Percentiles rank a stretch among this genome's conserved stretches.
Evolutionary conservation across 2,888 invertebrate species (phyloP).

Genomic region (Blastobasis adustella): DNA sequence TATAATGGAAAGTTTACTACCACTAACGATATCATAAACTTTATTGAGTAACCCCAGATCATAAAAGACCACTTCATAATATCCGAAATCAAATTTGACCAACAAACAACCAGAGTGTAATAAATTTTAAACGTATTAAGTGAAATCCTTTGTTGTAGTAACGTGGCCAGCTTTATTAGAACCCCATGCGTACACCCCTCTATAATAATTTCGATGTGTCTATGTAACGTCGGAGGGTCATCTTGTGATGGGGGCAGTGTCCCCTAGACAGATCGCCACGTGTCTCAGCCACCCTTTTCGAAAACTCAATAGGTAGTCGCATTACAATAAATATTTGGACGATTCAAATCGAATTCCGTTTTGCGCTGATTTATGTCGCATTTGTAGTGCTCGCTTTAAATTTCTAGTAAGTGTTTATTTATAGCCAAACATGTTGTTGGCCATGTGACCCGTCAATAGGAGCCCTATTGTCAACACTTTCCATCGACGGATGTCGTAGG

Average conservation of each 20-base stretch:
- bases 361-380: constrained; percentile 30
- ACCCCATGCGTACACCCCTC: not conserved
- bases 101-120: constrained; percentile 46
- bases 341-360: constrained; percentile 38
- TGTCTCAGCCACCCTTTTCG: constrained; percentile 55
- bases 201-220: too few relatives aligned
- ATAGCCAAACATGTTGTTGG: too few relatives aligned
- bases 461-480: too few relatives aligned
- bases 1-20: constrained; percentile 41
- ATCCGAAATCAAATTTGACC: constrained; percentile 52
- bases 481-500: too few relatives aligned
- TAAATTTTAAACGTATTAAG: constrained; percentile 69
- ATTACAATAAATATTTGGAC: constrained; percentile 63
- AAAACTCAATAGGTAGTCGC: constrained; percentile 27
- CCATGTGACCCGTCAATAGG: too few relatives aligned
- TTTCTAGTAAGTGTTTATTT: too few relatives aligned
- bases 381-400: constrained; percentile 1
- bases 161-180: constrained; percentile 29
- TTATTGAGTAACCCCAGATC: constrained; percentile 37
- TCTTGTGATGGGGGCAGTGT: constrained; percentile 24
- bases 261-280: constrained; percentile 48
- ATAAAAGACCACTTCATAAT: constrained; percentile 59
- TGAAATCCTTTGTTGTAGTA: constrained; percentile 36
- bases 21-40: constrained; percentile 43
- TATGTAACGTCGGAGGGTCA: constrained; percentile 17